Conservation (phyloP, 2,888 invertebrate genomes). For the Dusona sp. region DNA sequence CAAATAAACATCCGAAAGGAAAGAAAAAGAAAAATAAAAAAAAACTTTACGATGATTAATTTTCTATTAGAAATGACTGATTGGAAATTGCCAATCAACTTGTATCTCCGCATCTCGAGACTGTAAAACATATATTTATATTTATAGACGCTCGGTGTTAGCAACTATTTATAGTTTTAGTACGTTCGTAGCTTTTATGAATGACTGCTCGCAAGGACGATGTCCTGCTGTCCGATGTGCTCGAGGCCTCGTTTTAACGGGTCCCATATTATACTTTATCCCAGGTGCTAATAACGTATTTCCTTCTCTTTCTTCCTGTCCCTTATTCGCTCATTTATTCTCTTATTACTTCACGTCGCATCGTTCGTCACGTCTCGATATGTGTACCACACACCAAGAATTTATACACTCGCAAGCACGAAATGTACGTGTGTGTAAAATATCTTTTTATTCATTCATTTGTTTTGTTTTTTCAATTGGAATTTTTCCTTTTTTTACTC, state of each 20-base stretch:
- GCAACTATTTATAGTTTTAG: conserved; percentile 32
- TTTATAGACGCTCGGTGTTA: not conserved
- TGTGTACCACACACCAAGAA: conserved; percentile 69
- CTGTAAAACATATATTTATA: conserved; percentile 17
- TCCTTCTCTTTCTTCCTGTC: conserved; percentile 52
- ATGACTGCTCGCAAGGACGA: conserved; percentile 19
- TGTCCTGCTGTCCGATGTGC: conserved; percentile 51
- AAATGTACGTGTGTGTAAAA: not conserved
- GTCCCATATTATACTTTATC: conserved; percentile 61
- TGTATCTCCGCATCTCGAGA: not conserved
- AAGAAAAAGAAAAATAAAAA: not conserved
- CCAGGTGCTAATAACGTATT: conserved; percentile 71
- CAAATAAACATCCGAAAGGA: not conserved
- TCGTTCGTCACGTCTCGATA: conserved; percentile 53
- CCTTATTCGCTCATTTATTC: conserved; percentile 48
- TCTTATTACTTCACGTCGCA: conserved; percentile 32
- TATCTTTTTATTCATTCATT: not conserved
- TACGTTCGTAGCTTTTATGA: conserved; percentile 16
- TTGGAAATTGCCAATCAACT: conserved; percentile 22
- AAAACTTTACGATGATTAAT: not conserved
- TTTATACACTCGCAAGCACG: conserved; percentile 55
- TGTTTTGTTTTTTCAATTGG: not conserved
- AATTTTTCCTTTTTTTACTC: not conserved
- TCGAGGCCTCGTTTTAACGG: conserved; percentile 57
- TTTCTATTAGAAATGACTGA: conserved; percentile 18